Evolutionary conservation across 2,888 invertebrate species (phyloP).

Genomic region (Vannuccia rotundouncinata): DNA sequence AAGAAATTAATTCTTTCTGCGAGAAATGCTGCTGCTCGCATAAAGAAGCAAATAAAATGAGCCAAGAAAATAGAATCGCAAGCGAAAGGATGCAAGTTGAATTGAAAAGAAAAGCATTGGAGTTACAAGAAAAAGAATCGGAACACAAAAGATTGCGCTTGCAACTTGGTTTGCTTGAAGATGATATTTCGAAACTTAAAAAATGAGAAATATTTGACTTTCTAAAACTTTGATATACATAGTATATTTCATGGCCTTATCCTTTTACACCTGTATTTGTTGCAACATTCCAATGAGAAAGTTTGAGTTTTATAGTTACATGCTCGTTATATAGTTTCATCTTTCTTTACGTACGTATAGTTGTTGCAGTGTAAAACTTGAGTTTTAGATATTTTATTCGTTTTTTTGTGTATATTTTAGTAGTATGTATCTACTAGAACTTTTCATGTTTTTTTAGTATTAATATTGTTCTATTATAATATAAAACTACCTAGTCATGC

Average conservation of each 20-base stretch:
- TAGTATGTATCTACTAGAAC: background rate
- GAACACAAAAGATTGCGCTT: constrained; percentile 1
- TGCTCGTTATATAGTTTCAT: background rate
- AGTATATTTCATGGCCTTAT: background rate
- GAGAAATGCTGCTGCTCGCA: constrained; percentile 12
- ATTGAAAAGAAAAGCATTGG: background rate
- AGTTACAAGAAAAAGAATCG: background rate
- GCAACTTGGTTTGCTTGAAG: background rate
- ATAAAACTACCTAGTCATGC: background rate
- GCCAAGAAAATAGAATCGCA: background rate
- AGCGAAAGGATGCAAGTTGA: constrained; percentile 6
- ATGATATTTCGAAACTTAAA: background rate
- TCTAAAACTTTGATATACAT: background rate
- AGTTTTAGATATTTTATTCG: constrained; percentile 7
- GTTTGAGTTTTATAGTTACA: constrained; percentile 13
- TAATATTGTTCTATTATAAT: background rate
- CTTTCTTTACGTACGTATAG: background rate
- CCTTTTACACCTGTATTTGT: background rate
- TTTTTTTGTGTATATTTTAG: constrained; percentile 11
- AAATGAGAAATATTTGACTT: background rate
- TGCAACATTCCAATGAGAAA: constrained; percentile 1
- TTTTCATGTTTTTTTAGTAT: background rate
- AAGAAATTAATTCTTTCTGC: constrained; percentile 16
- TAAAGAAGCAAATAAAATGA: constrained; percentile 3
- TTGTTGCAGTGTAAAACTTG: background rate